A percentile compares a stretch with the other conserved stretches of the same genome.
phyloP scores from a whole-genome alignment of 2,113 vertebrate genomes.

The Dunckerocampus dactyliophorus region DNA sequence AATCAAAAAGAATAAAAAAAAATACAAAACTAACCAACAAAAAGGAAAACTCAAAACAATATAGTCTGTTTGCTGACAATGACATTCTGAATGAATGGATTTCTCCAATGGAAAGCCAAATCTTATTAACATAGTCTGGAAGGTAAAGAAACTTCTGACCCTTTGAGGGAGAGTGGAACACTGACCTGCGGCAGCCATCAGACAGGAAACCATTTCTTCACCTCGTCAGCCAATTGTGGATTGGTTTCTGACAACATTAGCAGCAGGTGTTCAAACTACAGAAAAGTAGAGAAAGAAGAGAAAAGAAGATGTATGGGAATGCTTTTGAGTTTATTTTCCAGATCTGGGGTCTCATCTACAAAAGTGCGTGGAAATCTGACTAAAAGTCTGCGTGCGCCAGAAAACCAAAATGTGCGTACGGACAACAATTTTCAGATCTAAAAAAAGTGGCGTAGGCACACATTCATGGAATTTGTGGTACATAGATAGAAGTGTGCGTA shows the following conservation, averaged over 20 bases:
- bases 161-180: slow-evolving; percentile 26
- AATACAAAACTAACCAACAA: slow-evolving; percentile 40
- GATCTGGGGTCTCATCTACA: not conserved
- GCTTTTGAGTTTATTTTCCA: not conserved
- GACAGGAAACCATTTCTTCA: slow-evolving; percentile 77
- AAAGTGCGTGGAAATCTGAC: slow-evolving; percentile 1
- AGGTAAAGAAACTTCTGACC: slow-evolving; percentile 11
- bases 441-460: too few species aligned
- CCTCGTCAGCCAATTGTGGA: slow-evolving; percentile 73
- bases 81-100: not conserved
- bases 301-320: not conserved
- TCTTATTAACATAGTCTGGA: slow-evolving; percentile 2
- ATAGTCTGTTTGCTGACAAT: not conserved
- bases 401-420: too few species aligned
- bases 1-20: slow-evolving; percentile 11
- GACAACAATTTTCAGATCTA: too few species aligned
- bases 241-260: slow-evolving; percentile 77
- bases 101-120: slow-evolving; percentile 50
- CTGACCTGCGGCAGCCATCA: slow-evolving; percentile 35
- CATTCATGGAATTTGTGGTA: too few species aligned
- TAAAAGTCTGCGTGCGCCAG: too few species aligned
- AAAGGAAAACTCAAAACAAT: not conserved
- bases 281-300: slow-evolving; percentile 6
- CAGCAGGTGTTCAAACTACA: slow-evolving; percentile 84
- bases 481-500: too few species aligned